Conservation (phyloP, 2,113 vertebrate genomes). For the Eulacestoma nigropectus region DNA sequence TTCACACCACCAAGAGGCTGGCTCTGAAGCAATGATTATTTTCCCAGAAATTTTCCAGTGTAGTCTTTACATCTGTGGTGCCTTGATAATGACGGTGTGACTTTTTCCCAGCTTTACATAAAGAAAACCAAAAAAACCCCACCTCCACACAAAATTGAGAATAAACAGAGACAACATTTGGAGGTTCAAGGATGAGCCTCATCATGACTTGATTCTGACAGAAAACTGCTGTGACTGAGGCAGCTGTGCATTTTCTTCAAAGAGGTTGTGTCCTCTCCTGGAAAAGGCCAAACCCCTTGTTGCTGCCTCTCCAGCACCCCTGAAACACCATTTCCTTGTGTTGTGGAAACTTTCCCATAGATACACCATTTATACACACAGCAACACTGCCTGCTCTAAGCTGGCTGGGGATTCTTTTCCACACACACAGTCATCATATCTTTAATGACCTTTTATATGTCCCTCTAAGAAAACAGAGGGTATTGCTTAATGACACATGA, state of each 20-base stretch:
- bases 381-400: background rate
- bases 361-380: background rate
- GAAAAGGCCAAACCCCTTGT: background rate
- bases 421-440: background rate
- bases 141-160: background rate
- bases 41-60: background rate
- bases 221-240: background rate
- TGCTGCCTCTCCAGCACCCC: background rate
- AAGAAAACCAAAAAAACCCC: background rate
- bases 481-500: background rate
- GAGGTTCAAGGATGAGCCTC: background rate
- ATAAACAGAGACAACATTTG: background rate
- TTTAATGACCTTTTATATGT: background rate
- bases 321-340: background rate
- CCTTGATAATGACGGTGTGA: background rate
- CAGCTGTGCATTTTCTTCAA: background rate
- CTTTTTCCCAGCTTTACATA: background rate
- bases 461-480: background rate
- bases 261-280: background rate
- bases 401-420: background rate
- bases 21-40: background rate
- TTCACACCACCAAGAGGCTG: background rate
- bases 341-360: background rate
- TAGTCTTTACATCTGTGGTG: background rate
- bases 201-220: background rate